phyloP scores from a whole-genome alignment of 1,140 invertebrate genomes.

The Akabosia matsudoensis region DNA sequence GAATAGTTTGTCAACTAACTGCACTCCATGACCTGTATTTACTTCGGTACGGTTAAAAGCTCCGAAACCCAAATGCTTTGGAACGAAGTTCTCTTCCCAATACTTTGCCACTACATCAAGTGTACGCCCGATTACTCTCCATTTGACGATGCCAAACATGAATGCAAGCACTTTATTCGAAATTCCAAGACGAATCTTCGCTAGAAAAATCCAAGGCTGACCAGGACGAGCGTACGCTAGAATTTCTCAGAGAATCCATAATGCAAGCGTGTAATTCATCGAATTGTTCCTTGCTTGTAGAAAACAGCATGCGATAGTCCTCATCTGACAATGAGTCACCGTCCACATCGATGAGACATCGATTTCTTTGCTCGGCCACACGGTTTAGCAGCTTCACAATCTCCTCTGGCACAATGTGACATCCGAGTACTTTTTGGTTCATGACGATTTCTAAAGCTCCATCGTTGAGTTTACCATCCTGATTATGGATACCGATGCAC shows the following conservation, averaged over 20 bases:
- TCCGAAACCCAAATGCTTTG: constrained; percentile 1
- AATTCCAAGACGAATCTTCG: not conserved
- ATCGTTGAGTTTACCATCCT: no score
- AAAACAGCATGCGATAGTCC: not conserved
- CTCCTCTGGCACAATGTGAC: no score
- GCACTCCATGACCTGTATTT: not conserved
- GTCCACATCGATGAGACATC: no score
- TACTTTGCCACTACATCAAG: not conserved
- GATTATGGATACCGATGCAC: no score
- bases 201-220: not conserved
- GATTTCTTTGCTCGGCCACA: no score
- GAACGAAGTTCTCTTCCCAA: constrained; percentile 24
- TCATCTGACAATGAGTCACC: not conserved
- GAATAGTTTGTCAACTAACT: not conserved
- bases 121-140: not conserved
- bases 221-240: not conserved
- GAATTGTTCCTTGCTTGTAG: not conserved
- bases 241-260: not conserved
- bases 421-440: no score
- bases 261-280: not conserved
- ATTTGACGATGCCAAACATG: not conserved
- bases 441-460: no score
- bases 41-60: constrained; percentile 7
- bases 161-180: not conserved
- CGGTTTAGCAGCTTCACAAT: no score